phyloP scores from a whole-genome alignment of 2,797 vertebrate genomes.

The Anabas testudineus region DNA sequence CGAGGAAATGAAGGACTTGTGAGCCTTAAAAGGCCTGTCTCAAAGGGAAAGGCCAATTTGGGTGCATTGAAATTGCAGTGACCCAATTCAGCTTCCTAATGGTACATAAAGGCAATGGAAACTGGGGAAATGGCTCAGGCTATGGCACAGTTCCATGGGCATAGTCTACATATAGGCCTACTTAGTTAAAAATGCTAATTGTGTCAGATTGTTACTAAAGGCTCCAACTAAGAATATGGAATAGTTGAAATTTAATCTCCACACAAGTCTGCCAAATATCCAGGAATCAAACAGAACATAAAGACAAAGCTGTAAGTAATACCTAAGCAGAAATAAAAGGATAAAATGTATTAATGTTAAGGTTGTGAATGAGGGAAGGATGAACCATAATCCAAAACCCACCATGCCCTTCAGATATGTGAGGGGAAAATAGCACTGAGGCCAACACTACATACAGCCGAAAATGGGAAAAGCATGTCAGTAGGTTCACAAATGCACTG shows the following conservation, averaged over 20 bases:
- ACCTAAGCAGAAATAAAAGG: neutral
- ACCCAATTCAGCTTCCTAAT: slow-evolving; percentile 79
- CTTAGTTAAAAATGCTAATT: slow-evolving; percentile 60
- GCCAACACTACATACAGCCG: slow-evolving; percentile 77
- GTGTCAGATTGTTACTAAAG: slow-evolving; percentile 52
- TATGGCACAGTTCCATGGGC: slow-evolving; percentile 65
- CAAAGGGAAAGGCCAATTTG: slow-evolving; percentile 80
- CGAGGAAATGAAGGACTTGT: slow-evolving; percentile 70
- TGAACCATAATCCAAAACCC: slow-evolving; percentile 69
- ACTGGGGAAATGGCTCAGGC: slow-evolving; percentile 72
- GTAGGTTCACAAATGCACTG: slow-evolving; percentile 67
- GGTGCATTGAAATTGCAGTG: slow-evolving; percentile 69
- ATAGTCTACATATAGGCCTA: slow-evolving; percentile 56
- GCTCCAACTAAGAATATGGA: slow-evolving; percentile 9
- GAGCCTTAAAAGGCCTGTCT: slow-evolving; percentile 79
- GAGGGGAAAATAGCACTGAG: slow-evolving; percentile 78
- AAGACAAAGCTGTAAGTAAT: neutral
- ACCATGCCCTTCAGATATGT: slow-evolving; percentile 70
- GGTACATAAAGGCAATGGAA: slow-evolving; percentile 71
- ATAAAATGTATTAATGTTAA: slow-evolving; percentile 14
- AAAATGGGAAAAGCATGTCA: slow-evolving; percentile 89
- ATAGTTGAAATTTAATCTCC: neutral
- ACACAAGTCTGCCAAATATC: neutral
- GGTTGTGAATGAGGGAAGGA: slow-evolving; percentile 49
- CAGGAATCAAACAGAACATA: slow-evolving; percentile 19